These are phyloP conservation scores for Drosophila sordidula DNA, from an alignment of 2,888 invertebrate species.

Conservation along the genomic window DNA sequence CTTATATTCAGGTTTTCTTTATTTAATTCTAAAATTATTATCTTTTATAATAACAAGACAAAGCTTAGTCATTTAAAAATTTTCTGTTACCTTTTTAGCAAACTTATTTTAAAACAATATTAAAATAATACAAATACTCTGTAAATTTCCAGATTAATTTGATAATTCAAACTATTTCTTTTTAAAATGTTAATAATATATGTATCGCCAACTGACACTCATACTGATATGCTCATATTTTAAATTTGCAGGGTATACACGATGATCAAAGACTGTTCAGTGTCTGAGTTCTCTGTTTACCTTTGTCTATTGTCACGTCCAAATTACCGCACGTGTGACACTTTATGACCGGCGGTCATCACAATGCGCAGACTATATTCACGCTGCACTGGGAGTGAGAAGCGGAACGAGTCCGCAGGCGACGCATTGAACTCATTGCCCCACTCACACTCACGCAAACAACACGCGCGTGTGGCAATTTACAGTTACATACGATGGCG, in stretches of 20 bases:
- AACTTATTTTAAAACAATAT: too few species aligned
- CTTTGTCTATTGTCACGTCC: conserved; percentile 24
- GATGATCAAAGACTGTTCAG: conserved; percentile 5
- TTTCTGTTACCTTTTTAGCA: background rate
- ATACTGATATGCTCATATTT: background rate
- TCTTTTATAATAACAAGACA: too few species aligned
- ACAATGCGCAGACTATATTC: conserved; percentile 13
- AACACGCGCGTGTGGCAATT: conserved; percentile 62
- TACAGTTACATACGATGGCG: conserved; percentile 58
- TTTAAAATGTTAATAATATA: too few species aligned
- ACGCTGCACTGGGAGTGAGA: background rate
- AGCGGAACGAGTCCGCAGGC: conserved; percentile 12
- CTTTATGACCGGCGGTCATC: conserved; percentile 39
- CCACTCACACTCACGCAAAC: conserved; percentile 20
- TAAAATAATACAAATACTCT: too few species aligned
- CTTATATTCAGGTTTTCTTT: too few species aligned
- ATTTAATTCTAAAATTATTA: too few species aligned
- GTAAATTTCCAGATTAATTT: too few species aligned
- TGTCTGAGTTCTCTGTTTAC: conserved; percentile 1
- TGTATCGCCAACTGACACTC: too few species aligned
- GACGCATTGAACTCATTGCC: conserved; percentile 30
- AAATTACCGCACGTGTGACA: conserved; percentile 53
- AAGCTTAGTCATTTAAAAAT: too few species aligned
- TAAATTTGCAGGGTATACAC: conserved; percentile 26
- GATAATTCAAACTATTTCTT: too few species aligned